A percentile compares a stretch with the other conserved stretches of the same genome.
Conservation (phyloP, 2,888 invertebrate species). For the Sphaerophoria rueppellii region DNA sequence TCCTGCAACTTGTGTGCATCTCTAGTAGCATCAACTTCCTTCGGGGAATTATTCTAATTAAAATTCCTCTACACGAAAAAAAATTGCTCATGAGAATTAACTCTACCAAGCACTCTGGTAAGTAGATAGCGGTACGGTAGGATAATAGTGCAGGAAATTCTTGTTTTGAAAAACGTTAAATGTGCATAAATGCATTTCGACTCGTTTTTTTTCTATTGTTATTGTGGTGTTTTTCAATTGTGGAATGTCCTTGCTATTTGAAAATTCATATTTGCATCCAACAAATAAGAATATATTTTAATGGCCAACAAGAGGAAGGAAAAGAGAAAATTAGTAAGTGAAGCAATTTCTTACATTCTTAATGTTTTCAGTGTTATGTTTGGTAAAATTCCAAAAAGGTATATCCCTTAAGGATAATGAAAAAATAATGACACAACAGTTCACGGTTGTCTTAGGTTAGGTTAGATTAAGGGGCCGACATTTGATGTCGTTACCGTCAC, state of each 20-base stretch:
- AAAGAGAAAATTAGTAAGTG: constrained; percentile 18
- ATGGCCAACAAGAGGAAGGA: constrained; percentile 28
- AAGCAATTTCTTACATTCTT: constrained; percentile 39
- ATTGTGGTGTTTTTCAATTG: constrained; percentile 23
- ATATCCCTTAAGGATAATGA: constrained; percentile 65
- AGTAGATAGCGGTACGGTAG: background rate
- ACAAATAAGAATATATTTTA: constrained; percentile 60
- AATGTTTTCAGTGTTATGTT: background rate
- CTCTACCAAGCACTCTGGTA: too few species aligned
- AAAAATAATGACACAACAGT: constrained; percentile 65
- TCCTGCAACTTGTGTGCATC: background rate
- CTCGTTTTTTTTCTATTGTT: background rate
- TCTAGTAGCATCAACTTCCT: constrained; percentile 5
- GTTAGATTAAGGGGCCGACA: too few species aligned
- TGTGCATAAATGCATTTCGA: constrained; percentile 6
- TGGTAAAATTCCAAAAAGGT: constrained; percentile 45
- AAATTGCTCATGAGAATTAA: constrained; percentile 33
- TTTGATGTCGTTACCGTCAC: too few species aligned
- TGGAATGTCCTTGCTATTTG: constrained; percentile 55
- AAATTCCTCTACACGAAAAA: constrained; percentile 34
- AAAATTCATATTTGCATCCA: constrained; percentile 53
- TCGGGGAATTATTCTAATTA: constrained; percentile 58
- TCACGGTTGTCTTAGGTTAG: constrained; percentile 45
- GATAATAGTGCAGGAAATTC: constrained; percentile 8
- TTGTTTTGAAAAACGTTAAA: background rate